Percentiles rank a stretch among this genome's conserved stretches.
Conservation (phyloP, 2,888 invertebrate genomes). For the Leptogaster cylindrica region DNA sequence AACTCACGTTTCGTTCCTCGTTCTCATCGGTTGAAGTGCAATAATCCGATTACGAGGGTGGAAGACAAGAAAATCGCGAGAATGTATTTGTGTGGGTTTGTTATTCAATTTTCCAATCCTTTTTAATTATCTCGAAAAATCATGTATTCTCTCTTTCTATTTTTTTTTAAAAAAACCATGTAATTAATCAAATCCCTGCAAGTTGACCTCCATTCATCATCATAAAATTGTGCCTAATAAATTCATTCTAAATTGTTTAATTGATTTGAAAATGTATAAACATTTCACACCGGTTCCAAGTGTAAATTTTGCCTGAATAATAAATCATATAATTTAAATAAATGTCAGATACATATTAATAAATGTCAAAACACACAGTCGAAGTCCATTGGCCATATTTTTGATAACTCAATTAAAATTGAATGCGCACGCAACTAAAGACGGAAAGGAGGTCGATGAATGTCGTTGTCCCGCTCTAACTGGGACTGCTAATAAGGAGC, state of each 20-base stretch:
- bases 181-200: too few species aligned
- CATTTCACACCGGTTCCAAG: conserved; percentile 47
- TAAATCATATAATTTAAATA: conserved; percentile 43
- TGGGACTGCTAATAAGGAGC: conserved; percentile 33
- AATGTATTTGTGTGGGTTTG: too few species aligned
- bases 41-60: too few species aligned
- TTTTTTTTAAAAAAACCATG: too few species aligned
- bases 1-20: too few species aligned
- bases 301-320: conserved; percentile 43
- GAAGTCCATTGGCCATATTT: conserved; percentile 42
- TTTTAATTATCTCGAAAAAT: too few species aligned
- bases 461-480: conserved; percentile 25
- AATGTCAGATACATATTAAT: conserved; percentile 47
- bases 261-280: conserved; percentile 43
- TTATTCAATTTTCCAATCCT: too few species aligned
- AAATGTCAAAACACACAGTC: conserved; percentile 47
- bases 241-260: conserved; percentile 1
- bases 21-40: too few species aligned
- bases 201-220: too few species aligned
- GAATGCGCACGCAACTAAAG: conserved; percentile 31
- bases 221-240: too few species aligned
- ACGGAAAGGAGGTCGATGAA: neutral
- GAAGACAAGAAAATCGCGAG: too few species aligned
- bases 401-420: conserved; percentile 46
- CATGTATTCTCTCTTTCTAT: too few species aligned